Percentiles rank a stretch among this genome's conserved stretches.
Evolutionary conservation across 1,140 invertebrate genomes (phyloP).

Genomic region (Penaeus chinensis): DNA sequence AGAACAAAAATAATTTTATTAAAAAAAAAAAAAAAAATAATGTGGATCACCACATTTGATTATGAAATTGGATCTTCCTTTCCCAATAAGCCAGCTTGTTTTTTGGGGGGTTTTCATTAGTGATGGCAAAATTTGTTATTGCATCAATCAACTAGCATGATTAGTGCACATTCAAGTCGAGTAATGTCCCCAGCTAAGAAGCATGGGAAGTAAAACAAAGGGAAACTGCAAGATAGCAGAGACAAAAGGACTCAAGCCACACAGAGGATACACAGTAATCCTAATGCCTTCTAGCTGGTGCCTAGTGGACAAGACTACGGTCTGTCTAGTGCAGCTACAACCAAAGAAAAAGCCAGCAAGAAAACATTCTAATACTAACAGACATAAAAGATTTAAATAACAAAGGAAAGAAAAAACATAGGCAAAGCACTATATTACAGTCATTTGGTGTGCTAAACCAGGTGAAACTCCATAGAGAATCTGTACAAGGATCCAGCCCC

Average conservation of each 20-base stretch:
- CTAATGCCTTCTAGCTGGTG: not conserved
- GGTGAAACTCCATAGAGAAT: conserved; percentile 31
- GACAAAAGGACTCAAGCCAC: not conserved
- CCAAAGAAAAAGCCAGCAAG: conserved; percentile 32
- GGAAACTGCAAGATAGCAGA: too few relatives aligned
- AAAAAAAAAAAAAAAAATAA: too few relatives aligned
- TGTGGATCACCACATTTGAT: too few relatives aligned
- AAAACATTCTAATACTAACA: conserved; percentile 34
- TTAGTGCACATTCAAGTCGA: too few relatives aligned
- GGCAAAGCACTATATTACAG: conserved; percentile 24
- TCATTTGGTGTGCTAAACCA: conserved; percentile 28
- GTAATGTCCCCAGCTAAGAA: too few relatives aligned
- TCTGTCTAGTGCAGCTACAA: conserved; percentile 46
- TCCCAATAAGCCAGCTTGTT: too few relatives aligned
- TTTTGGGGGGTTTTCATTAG: too few relatives aligned
- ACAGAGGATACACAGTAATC: not conserved
- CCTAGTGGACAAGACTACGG: conserved; percentile 22
- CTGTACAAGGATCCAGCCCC: conserved; percentile 13
- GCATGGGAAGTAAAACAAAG: too few relatives aligned
- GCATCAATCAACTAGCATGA: too few relatives aligned
- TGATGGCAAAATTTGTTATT: too few relatives aligned
- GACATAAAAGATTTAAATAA: not conserved
- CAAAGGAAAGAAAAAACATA: not conserved
- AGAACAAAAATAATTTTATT: too few relatives aligned
- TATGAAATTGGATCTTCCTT: too few relatives aligned